Base-by-base conservation (phyloP, 2,113 vertebrate genomes). In the Hyaena hyaena region DNA sequence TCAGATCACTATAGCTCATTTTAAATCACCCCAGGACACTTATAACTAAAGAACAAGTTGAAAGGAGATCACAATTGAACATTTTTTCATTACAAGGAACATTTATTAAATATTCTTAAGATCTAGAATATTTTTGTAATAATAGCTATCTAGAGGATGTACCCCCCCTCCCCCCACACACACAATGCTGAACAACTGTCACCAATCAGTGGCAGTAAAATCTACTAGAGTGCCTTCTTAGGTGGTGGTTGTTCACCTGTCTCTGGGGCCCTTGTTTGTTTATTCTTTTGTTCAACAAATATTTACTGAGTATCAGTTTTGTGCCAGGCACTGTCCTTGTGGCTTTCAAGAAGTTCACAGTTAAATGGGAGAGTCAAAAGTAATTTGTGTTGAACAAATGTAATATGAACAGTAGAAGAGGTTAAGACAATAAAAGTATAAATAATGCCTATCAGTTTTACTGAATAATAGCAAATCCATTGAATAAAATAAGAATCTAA, bases 91-190 rank as follows among this genome's bases (percentile, higher is more conserved):
- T 69, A 92, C 5, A 71, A 23, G 26, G 28, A 85, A 86, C 6
- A 82, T 73, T 45, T 96, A 93, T 73, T 55, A 95, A 91, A 26
- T 80, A 61, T 85, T 63, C 28, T 88, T 68, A 53, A 15, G 28
- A 73, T 12, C 6, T 65, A 53, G 21, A 5, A 19, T 79, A 58
- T 93, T 79, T 95, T 65, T 58, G 12, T 35, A 45, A 90, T n/a
- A 69, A 69, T 43, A 69, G n/a, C n/a, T 74, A 16, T 6, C 33
- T 66, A 58, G 16, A 66, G 9, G 53, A 28, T 43, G 33, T 33
- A 7, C 5, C 17, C 58, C 4, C 53, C 6, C 66, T n/a, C 16
- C 10, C 14, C 43, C 48, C 31, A 68, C 28, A n/a, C 28, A 15
- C 26, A 28, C 33, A 26, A 79, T 79, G 77, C 26, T 77, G 19